Evolutionary conservation across 2,113 vertebrate genomes (phyloP).

Genomic region (Galeopterus variegatus): DNA sequence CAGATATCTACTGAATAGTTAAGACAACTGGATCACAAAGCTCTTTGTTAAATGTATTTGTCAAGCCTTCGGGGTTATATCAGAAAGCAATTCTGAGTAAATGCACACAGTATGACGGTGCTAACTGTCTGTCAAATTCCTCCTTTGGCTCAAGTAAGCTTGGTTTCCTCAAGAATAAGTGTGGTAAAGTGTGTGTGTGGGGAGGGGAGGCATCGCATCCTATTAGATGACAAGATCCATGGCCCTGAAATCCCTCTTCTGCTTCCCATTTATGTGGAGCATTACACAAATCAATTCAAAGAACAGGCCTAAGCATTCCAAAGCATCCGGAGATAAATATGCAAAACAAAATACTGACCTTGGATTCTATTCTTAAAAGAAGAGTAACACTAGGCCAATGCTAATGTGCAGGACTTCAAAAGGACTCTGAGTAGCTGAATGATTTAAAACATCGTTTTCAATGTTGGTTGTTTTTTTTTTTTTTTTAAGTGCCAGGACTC

Average conservation of each 20-base stretch:
- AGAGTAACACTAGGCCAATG: conserved; percentile 42
- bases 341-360: conserved; percentile 58
- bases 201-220: neutral
- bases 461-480: neutral
- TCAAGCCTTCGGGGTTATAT: neutral
- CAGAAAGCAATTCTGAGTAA: neutral
- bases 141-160: neutral
- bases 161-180: neutral
- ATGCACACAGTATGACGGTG: neutral
- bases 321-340: conserved; percentile 15
- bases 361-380: conserved; percentile 59
- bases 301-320: neutral
- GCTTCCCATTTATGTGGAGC: neutral
- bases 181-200: neutral
- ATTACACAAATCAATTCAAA: neutral
- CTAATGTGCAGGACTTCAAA: neutral
- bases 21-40: neutral
- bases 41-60: neutral
- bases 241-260: neutral
- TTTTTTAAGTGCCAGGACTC: neutral
- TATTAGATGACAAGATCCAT: neutral
- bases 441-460: neutral
- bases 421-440: conserved; percentile 54
- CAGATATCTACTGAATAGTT: neutral
- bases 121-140: neutral